phyloP scores from a whole-genome alignment of 1,140 invertebrate species.

The Condylostylus longicornis region DNA sequence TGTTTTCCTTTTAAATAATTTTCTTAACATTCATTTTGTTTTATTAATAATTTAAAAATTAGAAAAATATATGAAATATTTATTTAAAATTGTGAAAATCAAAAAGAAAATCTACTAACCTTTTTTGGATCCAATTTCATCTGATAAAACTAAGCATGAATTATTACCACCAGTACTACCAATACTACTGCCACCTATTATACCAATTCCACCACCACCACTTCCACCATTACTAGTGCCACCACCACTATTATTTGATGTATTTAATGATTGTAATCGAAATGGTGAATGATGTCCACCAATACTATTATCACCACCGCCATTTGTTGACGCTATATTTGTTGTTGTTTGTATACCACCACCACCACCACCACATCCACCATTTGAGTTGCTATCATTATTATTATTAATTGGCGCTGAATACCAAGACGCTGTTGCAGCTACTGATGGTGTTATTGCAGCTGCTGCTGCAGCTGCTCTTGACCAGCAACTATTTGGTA shows the following conservation, averaged over 20 bases:
- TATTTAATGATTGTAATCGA: slow-evolving; percentile 12
- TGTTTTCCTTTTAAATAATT: too few species aligned
- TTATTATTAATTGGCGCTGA: slow-evolving; percentile 13
- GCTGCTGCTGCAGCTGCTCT: slow-evolving; percentile 5
- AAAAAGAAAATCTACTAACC: too few species aligned
- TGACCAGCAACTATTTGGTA: slow-evolving; percentile 1
- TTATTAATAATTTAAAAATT: too few species aligned
- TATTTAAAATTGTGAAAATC: too few species aligned
- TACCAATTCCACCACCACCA: too few species aligned
- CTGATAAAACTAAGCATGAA: slow-evolving; percentile 7
- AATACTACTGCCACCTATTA: too few species aligned
- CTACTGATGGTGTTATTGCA: slow-evolving; percentile 16
- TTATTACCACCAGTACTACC: slow-evolving; percentile 9
- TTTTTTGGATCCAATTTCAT: slow-evolving; percentile 23
- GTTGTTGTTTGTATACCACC: neutral
- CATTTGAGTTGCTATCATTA: too few species aligned
- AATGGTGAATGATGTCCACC: too few species aligned
- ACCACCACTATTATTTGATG: too few species aligned
- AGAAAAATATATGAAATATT: too few species aligned
- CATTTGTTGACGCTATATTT: neutral
- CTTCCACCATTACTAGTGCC: neutral
- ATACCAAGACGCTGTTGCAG: slow-evolving; percentile 24
- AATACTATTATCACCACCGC: too few species aligned
- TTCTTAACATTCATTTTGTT: too few species aligned
- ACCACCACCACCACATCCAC: neutral